These are phyloP conservation scores for Psilopsiagon aymara DNA, from an alignment of 2,113 vertebrate genomes.

Conservation along the genomic window DNA sequence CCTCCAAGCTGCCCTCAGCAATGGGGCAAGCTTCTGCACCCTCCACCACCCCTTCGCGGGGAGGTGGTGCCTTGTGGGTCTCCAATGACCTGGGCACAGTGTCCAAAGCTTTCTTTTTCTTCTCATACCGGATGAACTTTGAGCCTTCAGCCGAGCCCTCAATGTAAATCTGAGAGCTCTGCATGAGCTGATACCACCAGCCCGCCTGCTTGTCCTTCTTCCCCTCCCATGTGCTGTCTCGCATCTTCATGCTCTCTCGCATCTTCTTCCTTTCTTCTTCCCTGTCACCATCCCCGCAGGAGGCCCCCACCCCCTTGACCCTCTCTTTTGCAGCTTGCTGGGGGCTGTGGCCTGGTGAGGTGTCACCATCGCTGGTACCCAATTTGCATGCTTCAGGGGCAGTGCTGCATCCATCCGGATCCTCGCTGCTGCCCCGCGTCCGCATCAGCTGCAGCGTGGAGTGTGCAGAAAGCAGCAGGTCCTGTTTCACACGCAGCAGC, in stretches of 20 bases:
- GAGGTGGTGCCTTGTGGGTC: conserved; percentile 76
- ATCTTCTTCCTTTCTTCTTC: conserved; percentile 42
- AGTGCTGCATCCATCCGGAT: neutral
- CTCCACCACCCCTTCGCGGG: conserved; percentile 91
- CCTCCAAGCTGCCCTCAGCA: conserved; percentile 49
- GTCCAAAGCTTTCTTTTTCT: conserved; percentile 61
- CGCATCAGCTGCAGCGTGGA: conserved; percentile 95
- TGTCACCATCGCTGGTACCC: conserved; percentile 5
- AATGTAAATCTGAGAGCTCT: conserved; percentile 97
- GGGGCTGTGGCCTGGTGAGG: neutral
- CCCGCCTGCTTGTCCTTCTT: conserved; percentile 83
- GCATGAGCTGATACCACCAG: conserved; percentile 99
- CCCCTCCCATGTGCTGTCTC: conserved; percentile 38
- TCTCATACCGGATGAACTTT: conserved; percentile 84
- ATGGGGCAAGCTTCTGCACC: conserved; percentile 88
- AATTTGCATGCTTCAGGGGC: neutral
- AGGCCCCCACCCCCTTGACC: conserved; percentile 74
- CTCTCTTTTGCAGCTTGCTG: conserved; percentile 26
- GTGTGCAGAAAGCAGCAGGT: conserved; percentile 82
- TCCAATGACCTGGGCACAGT: neutral
- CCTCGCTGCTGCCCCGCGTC: conserved; percentile 67
- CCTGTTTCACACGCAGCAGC: conserved; percentile 87
- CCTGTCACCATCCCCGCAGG: conserved; percentile 57
- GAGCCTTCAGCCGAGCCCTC: conserved; percentile 84
- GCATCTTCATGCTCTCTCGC: neutral